Evolutionary conservation across 2,888 invertebrate species (phyloP).

Genomic region (Nemotelus pantherinus): DNA sequence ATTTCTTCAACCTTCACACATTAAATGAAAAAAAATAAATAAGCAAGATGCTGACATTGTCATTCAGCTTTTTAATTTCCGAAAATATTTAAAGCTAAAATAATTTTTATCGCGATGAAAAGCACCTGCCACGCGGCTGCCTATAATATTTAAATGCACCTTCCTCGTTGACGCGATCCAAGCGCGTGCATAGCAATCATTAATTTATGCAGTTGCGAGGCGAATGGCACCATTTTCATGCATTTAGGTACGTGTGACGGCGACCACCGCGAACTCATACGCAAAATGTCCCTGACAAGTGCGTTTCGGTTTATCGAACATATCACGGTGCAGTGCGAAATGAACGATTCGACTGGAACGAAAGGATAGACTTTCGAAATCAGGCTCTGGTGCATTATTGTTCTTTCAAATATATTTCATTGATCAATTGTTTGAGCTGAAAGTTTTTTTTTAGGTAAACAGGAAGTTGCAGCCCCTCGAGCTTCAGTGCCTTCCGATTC

Average conservation of each 20-base stretch:
- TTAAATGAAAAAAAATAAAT: too few relatives aligned
- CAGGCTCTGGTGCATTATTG: background rate
- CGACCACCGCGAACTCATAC: conserved; percentile 6
- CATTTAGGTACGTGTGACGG: conserved; percentile 47
- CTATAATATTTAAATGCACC: conserved; percentile 47
- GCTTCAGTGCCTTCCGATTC: conserved; percentile 34
- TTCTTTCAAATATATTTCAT: too few relatives aligned
- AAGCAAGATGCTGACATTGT: conserved; percentile 10
- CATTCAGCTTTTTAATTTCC: conserved; percentile 36
- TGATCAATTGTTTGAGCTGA: too few relatives aligned
- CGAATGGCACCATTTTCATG: conserved; percentile 37
- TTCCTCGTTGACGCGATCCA: conserved; percentile 22
- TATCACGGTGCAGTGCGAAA: conserved; percentile 34
- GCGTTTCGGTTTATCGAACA: conserved; percentile 26
- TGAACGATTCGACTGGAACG: background rate
- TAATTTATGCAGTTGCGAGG: conserved; percentile 36
- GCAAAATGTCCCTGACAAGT: conserved; percentile 30
- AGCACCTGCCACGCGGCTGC: conserved; percentile 62
- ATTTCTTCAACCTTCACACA: too few relatives aligned
- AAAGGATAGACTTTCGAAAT: background rate
- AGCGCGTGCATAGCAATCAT: conserved; percentile 37
- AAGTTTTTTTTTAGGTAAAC: background rate
- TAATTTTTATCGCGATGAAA: conserved; percentile 55
- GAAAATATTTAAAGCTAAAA: conserved; percentile 36
- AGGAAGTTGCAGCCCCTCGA: conserved; percentile 41